A percentile compares a stretch with the other conserved stretches of the same genome.
Conservation (phyloP, 2,888 invertebrate genomes). For the Tubiluchus corallicola region DNA sequence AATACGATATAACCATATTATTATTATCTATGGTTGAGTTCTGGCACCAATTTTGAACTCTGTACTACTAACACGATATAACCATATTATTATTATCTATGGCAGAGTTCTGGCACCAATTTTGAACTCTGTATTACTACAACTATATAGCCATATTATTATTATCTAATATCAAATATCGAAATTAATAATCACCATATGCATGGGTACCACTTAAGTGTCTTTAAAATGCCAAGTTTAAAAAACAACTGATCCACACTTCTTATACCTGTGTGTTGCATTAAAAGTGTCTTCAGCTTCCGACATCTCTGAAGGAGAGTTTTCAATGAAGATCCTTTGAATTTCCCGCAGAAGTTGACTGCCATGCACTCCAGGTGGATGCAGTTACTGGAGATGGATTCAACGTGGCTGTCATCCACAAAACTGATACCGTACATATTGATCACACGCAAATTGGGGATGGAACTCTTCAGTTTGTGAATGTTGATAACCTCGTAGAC, state of each 20-base stretch:
- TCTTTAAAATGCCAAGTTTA: no score
- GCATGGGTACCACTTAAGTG: background rate
- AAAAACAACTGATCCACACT: no score
- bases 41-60: no score
- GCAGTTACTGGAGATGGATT: slow-evolving; percentile 71
- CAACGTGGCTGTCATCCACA: slow-evolving; percentile 94
- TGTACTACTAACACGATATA: no score
- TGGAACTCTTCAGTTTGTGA: slow-evolving; percentile 90
- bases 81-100: no score
- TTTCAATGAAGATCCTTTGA: slow-evolving; percentile 87
- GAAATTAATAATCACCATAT: background rate
- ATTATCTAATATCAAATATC: background rate
- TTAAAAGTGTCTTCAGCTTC: slow-evolving; percentile 69
- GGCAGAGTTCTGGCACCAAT: background rate
- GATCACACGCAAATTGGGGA: slow-evolving; percentile 88
- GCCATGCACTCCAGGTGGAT: slow-evolving; percentile 91
- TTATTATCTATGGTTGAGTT: no score
- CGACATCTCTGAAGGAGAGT: slow-evolving; percentile 79
- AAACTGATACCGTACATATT: slow-evolving; percentile 97
- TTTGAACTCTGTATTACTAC: background rate
- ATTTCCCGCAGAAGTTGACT: slow-evolving; percentile 90
- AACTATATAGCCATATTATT: background rate
- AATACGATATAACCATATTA: no score
- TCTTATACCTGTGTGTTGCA: slow-evolving; percentile 83
- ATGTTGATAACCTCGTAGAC: slow-evolving; percentile 98